These are phyloP conservation scores for Hiodon alosoides DNA, from an alignment of 2,113 vertebrate species.

Conservation along the genomic window DNA sequence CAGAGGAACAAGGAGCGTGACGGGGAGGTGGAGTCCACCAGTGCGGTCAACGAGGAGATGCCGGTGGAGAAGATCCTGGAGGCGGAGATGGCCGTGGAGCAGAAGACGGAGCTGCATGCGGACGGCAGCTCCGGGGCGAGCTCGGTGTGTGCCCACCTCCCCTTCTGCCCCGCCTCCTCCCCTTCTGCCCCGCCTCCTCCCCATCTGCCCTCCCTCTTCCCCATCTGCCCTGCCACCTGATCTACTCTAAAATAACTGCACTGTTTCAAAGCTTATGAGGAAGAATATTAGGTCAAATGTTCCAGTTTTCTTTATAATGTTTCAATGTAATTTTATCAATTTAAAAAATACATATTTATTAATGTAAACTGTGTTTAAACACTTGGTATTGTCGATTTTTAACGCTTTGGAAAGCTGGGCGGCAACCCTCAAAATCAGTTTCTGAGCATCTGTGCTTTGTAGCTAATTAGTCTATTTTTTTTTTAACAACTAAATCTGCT, in stretches of 20 bases:
- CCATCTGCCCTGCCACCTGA: too few relatives aligned
- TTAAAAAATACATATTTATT: too few relatives aligned
- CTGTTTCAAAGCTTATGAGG: not conserved
- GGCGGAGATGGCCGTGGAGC: conserved; percentile 84
- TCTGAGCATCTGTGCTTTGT: too few relatives aligned
- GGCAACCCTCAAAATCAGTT: too few relatives aligned
- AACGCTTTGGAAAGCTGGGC: too few relatives aligned
- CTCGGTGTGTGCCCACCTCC: conserved; percentile 63
- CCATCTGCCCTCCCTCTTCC: not conserved
- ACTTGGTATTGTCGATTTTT: too few relatives aligned
- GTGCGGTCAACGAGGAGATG: conserved; percentile 83
- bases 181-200: not conserved
- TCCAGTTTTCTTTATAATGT: too few relatives aligned
- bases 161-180: not conserved
- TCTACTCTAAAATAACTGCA: too few relatives aligned
- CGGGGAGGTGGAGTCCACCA: conserved; percentile 71
- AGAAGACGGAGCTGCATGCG: conserved; percentile 81
- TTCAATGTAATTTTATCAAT: too few relatives aligned
- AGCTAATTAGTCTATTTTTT: not conserved
- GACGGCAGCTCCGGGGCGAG: conserved; percentile 75
- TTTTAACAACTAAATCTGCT: not conserved
- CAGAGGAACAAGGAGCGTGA: conserved; percentile 84
- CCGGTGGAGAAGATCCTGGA: conserved; percentile 89
- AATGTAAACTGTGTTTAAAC: too few relatives aligned
- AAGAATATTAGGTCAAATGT: too few relatives aligned